A percentile compares a stretch with the other conserved stretches of the same genome.
Conservation (phyloP, 2,797 vertebrate genomes). For the Gambusia yucatana region DNA sequence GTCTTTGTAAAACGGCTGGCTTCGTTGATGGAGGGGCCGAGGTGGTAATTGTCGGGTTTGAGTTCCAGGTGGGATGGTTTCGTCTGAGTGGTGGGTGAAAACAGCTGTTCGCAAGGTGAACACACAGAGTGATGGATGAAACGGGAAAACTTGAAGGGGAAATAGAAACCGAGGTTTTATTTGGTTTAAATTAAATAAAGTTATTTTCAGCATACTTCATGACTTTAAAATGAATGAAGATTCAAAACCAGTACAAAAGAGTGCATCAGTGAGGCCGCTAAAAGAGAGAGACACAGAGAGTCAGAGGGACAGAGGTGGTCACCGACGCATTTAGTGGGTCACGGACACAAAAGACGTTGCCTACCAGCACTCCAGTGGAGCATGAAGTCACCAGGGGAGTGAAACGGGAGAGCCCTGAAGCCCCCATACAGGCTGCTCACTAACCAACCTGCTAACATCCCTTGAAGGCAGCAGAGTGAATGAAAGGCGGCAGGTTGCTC, state of each 20-base stretch:
- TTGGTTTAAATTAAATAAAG: neutral
- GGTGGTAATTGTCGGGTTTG: slow-evolving; percentile 73
- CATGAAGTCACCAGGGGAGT: slow-evolving; percentile 79
- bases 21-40: slow-evolving; percentile 49
- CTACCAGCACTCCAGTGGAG: slow-evolving; percentile 83
- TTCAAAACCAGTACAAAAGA: slow-evolving; percentile 12
- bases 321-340: slow-evolving; percentile 82
- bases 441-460: slow-evolving; percentile 60
- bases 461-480: slow-evolving; percentile 58
- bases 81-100: slow-evolving; percentile 53
- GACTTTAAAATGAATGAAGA: slow-evolving; percentile 8
- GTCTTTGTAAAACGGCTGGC: slow-evolving; percentile 53
- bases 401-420: slow-evolving; percentile 79
- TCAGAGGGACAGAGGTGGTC: slow-evolving; percentile 63
- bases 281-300: slow-evolving; percentile 53
- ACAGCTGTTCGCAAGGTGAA: slow-evolving; percentile 62
- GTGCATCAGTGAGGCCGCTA: slow-evolving; percentile 34
- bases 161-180: neutral
- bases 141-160: slow-evolving; percentile 9
- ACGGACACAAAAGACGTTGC: slow-evolving; percentile 80
- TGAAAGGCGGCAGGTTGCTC: slow-evolving; percentile 71
- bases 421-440: slow-evolving; percentile 69
- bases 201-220: neutral
- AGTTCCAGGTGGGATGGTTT: slow-evolving; percentile 70
- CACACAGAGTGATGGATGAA: slow-evolving; percentile 12